Evolutionary conservation across 2,113 vertebrate species (phyloP), one percentile per base, ranked within the genome.

Genomic region (Microtus montanus): DNA sequence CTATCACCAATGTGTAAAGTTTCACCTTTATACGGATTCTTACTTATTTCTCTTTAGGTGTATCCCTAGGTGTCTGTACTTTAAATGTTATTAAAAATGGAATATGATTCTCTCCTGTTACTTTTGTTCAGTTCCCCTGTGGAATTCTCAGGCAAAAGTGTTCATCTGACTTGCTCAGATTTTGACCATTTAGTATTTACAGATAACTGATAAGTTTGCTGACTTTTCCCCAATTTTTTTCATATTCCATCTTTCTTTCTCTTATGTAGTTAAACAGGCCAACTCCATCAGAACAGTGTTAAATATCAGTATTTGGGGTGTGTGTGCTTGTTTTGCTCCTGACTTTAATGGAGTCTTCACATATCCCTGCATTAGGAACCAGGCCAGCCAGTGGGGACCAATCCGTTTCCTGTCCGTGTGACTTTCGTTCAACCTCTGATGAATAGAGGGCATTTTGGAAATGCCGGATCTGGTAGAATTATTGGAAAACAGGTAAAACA

Each of bases 391-490:
- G 95, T 73, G 71, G 94, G 24, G 28, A 52, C 33, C 66, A 54
- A 49, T 41, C 28, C 80, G 63, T 77, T 91, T 68, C 20, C 26
- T 84, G 86, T 80, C 75, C 68, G 26, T 28, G 33, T 79, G 78
- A 70, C 58, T 73, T 75, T 83, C 73, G n/a, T n/a, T 38, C 74
- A 52, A 5, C 87, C 89, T 75, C 3, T 89, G 58, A 54, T 54
- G 71, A 70, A 17, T 20, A 87, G 83, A 87, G 79, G 58, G 22
- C 73, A 71, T 84, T 93, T 85, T 90, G 70, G 83, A 89, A 96
- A 78, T 30, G 71, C 86, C 41, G 61, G 38, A n/a, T 70, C 15
- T 84, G 89, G 44, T 47, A 20, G 87, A 87, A 44, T 91, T 35
- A 8, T 89, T 52, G 90, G 47, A 77, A 79, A 80, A 90, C 80